Base-by-base conservation (phyloP, 2,113 vertebrate genomes). In the Ascaphus truei region DNA sequence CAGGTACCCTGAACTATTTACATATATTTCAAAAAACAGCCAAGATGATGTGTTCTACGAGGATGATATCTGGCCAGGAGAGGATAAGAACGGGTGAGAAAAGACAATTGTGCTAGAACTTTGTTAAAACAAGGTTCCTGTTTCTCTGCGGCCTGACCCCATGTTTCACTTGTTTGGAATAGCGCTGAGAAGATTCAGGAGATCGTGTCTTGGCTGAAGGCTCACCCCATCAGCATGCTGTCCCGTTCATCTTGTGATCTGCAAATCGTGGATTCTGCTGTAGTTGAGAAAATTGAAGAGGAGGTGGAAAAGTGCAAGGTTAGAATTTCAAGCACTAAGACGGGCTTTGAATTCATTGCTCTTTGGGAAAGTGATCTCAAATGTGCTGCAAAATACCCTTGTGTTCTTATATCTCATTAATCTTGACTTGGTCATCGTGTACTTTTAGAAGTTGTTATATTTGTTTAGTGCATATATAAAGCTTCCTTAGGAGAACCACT, bases 11-110 rank as follows among this genome's bases (percentile, higher is more conserved):
- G 96, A 98, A 76, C 88, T 99, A 0, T 98, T 99, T 72, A 82
- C 80, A 75, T 80, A 82, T 0, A 85, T 99, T 79, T 88, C 95
- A 71, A 94, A 93, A 82, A 95, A 96, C 64, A 93, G 89, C 72
- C 94, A 98, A 18, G 96, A 98, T 57, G 96, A 99, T 72, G 85
- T 98, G 39, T 99, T 98, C 83, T 98, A 98, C 37, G 97, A 99
- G 83, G 95, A 98, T 72, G 95, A 99, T 64, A 92, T 99, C 82
- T 99, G 97, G 97, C 90, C 96, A 37, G 91, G 86, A 76, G 92
- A 91, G 66, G 90, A 96, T 65, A 92, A 95, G 74, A 96, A 95
- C 41, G 94, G 96, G 97, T 98, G 85, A 79, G 71, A 48, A 9
- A 8, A n/a, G n/a, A n/a, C n/a, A n/a, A n/a, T n/a, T n/a, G n/a